Evolutionary conservation across 92 coral and sea anemone genomes (phyloP).

Genomic region (Ricordea florida): DNA sequence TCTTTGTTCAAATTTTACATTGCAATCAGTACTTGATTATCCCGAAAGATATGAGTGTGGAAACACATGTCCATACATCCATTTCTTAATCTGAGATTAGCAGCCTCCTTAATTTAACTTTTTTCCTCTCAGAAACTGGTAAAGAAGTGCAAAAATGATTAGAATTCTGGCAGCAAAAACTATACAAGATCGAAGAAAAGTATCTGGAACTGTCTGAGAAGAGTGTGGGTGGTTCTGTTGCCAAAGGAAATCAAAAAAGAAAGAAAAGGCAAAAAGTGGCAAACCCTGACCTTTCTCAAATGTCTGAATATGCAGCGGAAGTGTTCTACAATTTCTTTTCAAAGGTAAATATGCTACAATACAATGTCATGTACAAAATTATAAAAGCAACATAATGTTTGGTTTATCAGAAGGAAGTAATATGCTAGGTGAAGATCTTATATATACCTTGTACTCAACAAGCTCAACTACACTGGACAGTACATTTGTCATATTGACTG

Average conservation of each 20-base stretch:
- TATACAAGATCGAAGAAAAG: not conserved
- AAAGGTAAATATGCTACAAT: not conserved
- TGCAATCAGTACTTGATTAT: too few relatives aligned
- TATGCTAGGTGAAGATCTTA: too few relatives aligned
- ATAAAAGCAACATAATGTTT: not conserved
- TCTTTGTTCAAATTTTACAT: too few relatives aligned
- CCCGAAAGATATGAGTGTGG: too few relatives aligned
- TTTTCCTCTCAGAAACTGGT: not conserved
- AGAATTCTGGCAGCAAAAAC: not conserved
- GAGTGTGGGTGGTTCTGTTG: not conserved
- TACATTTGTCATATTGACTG: too few relatives aligned
- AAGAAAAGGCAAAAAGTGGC: not conserved
- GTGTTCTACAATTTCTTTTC: slow-evolving; percentile 8
- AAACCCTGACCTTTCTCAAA: not conserved
- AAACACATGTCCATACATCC: too few relatives aligned
- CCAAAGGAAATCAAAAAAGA: not conserved
- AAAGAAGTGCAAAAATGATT: not conserved
- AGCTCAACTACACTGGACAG: too few relatives aligned
- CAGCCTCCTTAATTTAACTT: not conserved
- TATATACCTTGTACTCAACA: too few relatives aligned
- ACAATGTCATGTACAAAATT: too few relatives aligned
- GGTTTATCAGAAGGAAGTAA: too few relatives aligned
- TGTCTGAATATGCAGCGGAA: slow-evolving; percentile 21
- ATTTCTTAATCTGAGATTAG: too few relatives aligned
- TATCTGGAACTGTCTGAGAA: not conserved